Evolutionary conservation across 2,888 invertebrate species (phyloP), one percentile per base, ranked within the genome.

Genomic region (Anthophora plumipes): DNA sequence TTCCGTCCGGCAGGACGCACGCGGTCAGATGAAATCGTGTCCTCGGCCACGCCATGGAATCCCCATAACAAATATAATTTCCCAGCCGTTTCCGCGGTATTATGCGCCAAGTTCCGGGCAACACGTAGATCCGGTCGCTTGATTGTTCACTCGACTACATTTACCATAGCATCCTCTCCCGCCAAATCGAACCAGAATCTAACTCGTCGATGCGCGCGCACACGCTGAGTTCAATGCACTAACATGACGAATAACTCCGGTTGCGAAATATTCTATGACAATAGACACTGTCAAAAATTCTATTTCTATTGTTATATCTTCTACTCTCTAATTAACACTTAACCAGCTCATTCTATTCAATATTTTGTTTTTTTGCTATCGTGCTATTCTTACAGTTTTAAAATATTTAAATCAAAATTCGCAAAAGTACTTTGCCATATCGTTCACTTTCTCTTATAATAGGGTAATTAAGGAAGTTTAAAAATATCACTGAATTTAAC

Each of bases 1-100:
- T 89, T 89, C 84, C 91, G 90, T 92, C 90, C 92, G 91, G 91
- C 90, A 70, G 68, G 31, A 59, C 4, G 3, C 57, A 39, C 39
- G 70, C 77, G 75, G 81, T 83, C 85, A 88, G 85, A 91, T 92
- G 89, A 83, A 87, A 91, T 91, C 89, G 88, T 46, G 57, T 87
- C 78, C 88, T 81, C 72, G 50, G 41, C 39, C 37, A 66, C 77
- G 59, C 50, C 72, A 69, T 80, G 85, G 85, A 88, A 89, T 90
- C 90, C 89, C 90, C 89, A 88, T 91, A 87, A 91, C 92, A 92
- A 92, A 92, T 91, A 91, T 91, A 90, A 91, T 92, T 92, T 91
- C 89, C 91, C 89, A 75, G 81, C 83, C 88, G 88, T 88, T 93
- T 93, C 93, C 93, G 93, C 81, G 86, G 91, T 88, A 91, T 93